Base-by-base conservation (phyloP, 64 coral and sea anemone genomes). In the Dendronephthya gigantea region DNA sequence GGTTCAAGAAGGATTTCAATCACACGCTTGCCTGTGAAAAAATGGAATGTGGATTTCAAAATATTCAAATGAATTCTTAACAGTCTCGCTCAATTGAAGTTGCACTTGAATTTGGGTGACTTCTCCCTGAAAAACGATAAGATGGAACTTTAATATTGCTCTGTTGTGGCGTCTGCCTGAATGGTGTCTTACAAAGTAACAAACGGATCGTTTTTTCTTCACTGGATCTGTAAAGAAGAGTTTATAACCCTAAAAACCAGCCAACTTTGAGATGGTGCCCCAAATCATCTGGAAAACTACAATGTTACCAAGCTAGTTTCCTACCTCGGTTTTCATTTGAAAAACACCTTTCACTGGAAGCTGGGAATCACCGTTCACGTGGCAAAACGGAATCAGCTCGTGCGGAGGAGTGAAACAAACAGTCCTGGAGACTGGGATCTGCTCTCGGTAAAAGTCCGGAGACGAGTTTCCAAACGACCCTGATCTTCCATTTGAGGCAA, bases 21-120 rank as follows among this genome's bases (percentile, higher is more conserved):
- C 3, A 23, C 25, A 17, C 40, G 86, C 87, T 89, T 92, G 93
- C 95, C 95, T 92, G 35, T 98, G 85, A 86, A 90, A 98, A 88
- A 98, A 98, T 17, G 95, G 95, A 35, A 98, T 50, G 33, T 98
- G 90, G 36, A 93, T 84, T 87, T 98, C 95, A 52, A 87, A 89
- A 27, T 93, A 93, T 58, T 98, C 95, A 91, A 98, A 98, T 33
- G 88, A 91, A 90, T 98, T 98, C 74, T 98, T 98, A 5, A 93
- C 52, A 68, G 68, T 90, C 23, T n/a, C 50, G 75, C 86, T 88
- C 19, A 98, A 66, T 88, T 98, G 95, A 11, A 98, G 85, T 1
- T 90, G 87, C 0, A 98, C 52, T 87, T 98, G 92, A 34, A 92
- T 87, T 25, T 83, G 75, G 69, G 79, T 92, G 25, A 48, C 83